Percentiles rank a stretch among this genome's conserved stretches.
Evolutionary conservation across 2,113 vertebrate genomes (phyloP).

Genomic region (Argyrosomus japonicus): DNA sequence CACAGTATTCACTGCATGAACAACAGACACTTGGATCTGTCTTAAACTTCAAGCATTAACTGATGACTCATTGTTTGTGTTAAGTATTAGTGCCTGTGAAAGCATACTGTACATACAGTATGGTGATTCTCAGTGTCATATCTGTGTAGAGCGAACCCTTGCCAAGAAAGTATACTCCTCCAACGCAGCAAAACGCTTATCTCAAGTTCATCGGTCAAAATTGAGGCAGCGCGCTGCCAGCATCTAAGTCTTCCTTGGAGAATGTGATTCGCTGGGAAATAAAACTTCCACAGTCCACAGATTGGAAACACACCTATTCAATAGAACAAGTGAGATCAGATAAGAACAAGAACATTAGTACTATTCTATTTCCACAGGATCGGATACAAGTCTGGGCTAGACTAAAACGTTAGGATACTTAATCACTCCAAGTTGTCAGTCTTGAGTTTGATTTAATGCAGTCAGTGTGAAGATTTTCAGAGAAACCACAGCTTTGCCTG

Average conservation of each 20-base stretch:
- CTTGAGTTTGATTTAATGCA: constrained; percentile 3
- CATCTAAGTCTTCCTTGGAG: constrained; percentile 27
- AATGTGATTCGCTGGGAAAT: constrained; percentile 24
- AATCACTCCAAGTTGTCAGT: not conserved
- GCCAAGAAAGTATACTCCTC: constrained; percentile 35
- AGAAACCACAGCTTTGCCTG: not conserved
- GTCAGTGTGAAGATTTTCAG: not conserved
- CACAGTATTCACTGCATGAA: constrained; percentile 11
- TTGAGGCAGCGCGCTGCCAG: constrained; percentile 13
- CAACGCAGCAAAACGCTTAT: constrained; percentile 23
- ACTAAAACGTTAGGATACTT: not conserved
- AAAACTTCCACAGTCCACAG: constrained; percentile 17
- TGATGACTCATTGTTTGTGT: constrained; percentile 53
- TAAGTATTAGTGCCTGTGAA: constrained; percentile 32
- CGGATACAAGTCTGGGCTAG: constrained; percentile 21
- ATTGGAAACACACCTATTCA: constrained; percentile 39
- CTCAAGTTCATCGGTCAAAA: constrained; percentile 48
- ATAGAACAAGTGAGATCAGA: constrained; percentile 2
- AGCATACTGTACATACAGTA: constrained; percentile 32
- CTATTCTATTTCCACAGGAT: not conserved
- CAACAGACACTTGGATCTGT: constrained; percentile 24
- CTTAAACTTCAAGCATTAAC: constrained; percentile 49
- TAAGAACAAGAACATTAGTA: not conserved
- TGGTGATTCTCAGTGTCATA: constrained; percentile 31
- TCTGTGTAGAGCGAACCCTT: constrained; percentile 10